phyloP scores from a whole-genome alignment of 2,888 invertebrate species.

The Leistus spinibarbis region DNA sequence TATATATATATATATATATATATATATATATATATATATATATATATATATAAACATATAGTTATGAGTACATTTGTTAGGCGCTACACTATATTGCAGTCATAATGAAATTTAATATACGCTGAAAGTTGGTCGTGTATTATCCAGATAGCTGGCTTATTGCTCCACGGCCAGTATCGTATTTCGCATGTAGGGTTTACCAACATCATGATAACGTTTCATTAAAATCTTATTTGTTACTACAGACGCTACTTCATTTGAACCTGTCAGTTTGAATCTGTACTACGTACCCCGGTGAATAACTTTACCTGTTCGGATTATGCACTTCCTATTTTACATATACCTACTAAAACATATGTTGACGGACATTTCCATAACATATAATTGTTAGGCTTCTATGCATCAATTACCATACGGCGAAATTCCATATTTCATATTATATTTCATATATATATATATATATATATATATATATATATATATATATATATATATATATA shows the following conservation, averaged over 20 bases:
- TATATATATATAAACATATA: neutral
- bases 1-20: neutral
- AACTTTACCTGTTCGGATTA: neutral
- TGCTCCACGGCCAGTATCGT: neutral
- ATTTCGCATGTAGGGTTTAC: neutral
- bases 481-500: too few species aligned
- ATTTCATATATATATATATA: too few species aligned
- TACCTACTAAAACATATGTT: neutral
- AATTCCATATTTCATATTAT: too few species aligned
- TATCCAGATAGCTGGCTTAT: slow-evolving; percentile 4
- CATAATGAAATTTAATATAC: slow-evolving; percentile 11
- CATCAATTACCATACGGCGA: too few species aligned
- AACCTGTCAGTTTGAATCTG: neutral
- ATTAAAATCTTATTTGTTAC: neutral
- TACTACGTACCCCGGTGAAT: neutral
- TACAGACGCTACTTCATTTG: neutral
- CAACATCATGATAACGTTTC: neutral
- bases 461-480: too few species aligned
- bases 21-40: neutral
- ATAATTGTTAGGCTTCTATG: too few species aligned
- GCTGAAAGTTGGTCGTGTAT: neutral
- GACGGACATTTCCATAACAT: too few species aligned
- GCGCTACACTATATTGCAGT: neutral
- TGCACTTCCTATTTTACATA: neutral
- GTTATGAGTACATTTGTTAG: neutral